These are phyloP conservation scores for Grus americana DNA, from an alignment of 2,113 vertebrate genomes.

Conservation along the genomic window DNA sequence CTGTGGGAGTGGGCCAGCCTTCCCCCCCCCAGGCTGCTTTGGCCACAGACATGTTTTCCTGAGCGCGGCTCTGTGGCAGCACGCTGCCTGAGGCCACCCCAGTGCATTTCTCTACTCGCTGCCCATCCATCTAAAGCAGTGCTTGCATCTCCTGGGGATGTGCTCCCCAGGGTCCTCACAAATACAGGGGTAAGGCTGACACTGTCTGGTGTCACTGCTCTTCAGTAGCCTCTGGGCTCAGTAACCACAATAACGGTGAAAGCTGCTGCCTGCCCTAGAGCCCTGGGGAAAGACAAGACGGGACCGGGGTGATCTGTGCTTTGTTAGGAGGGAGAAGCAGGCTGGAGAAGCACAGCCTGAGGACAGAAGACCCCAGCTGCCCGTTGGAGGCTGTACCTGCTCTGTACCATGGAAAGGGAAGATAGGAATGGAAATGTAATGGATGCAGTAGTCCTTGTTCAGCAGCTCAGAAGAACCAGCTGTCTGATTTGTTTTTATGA, in stretches of 20 bases:
- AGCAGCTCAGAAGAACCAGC: neutral
- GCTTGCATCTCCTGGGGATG: neutral
- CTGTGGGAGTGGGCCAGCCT: neutral
- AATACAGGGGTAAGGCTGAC: neutral
- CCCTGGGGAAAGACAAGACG: neutral
- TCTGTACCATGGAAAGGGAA: constrained; percentile 1
- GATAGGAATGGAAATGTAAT: constrained; percentile 9
- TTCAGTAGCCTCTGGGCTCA: neutral
- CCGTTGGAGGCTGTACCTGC: neutral
- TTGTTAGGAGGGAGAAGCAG: neutral
- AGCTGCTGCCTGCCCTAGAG: neutral
- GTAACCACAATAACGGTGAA: neutral
- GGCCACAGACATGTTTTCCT: neutral
- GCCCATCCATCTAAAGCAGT: neutral
- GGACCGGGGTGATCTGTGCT: neutral
- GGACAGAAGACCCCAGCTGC: neutral
- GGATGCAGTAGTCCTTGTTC: neutral
- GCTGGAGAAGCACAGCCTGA: neutral
- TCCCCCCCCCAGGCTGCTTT: neutral
- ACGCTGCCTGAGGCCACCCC: neutral
- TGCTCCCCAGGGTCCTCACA: neutral
- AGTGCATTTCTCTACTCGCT: accelerated
- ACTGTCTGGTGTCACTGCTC: neutral
- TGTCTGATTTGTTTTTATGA: neutral
- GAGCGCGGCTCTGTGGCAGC: neutral